Base-by-base conservation (phyloP, 2,113 vertebrate species). In the Siniperca chuatsi region DNA sequence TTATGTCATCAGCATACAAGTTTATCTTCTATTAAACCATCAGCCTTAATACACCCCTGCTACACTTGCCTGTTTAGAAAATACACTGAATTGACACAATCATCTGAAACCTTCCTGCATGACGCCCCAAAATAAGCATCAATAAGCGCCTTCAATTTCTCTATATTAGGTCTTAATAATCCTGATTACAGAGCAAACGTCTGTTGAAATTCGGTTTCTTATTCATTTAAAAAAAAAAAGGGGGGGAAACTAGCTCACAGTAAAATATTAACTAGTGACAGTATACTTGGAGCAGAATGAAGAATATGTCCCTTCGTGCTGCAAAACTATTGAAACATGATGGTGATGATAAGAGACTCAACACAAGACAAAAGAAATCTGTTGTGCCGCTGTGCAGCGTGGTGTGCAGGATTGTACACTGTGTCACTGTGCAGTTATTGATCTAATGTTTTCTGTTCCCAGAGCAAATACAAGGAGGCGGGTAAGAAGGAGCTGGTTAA, bases 381-480 rank as follows among this genome's bases (percentile, higher is more conserved):
- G 20, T 6, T 65, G 62, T 40, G 37, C 40, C 4, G 18, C 61
- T 40, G 29, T 29, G 29, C 29, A 29, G 29, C 18, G 3, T 64
- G 21, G 29, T 35, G 10, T 64, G 42, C n/a, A 9, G 42, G 66
- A 25, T 3, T 54, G 9, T 33, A 0, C 2, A 6, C 54, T 11
- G 23, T 4, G 29, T 40, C 6, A 0, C 20, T 18, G 58, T 20
- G 35, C 29, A 23, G 6, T 42, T 21, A 20, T 46, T 58, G 44
- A 46, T 48, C 20, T 70, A 3, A 29, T 54, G 3, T 74, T 23
- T 80, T 9, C 40, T 88, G 29, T 79, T 65, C 0, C 0, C 76
- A 99, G 98, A 95, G 92, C 62, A 98, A 98, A 84, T 99, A 99
- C 89, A 99, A 97, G 92, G 95, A 96, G 80, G 95, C 92, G 21